Conservation (phyloP, 1,140 invertebrate genomes). For the Ephestia elutella region DNA sequence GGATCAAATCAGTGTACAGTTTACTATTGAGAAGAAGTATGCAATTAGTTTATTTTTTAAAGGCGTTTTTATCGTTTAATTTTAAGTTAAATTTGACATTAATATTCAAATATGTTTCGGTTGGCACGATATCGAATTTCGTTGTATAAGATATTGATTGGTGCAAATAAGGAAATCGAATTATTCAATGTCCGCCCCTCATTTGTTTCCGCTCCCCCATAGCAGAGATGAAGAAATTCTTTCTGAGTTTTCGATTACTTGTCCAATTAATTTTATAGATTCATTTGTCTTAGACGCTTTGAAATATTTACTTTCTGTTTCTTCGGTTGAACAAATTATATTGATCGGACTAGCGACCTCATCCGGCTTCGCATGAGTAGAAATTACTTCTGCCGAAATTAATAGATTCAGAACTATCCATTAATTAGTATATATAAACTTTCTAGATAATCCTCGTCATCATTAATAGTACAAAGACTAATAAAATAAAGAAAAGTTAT, state of each 20-base stretch:
- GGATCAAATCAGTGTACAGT: too few species aligned
- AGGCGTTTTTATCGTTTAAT: neutral
- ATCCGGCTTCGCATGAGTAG: neutral
- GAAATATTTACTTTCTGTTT: conserved; percentile 41
- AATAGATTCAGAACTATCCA: too few species aligned
- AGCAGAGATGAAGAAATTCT: conserved; percentile 73
- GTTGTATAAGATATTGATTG: conserved; percentile 68
- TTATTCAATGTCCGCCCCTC: conserved; percentile 73
- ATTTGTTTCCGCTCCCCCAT: conserved; percentile 69
- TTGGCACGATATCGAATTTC: conserved; percentile 49
- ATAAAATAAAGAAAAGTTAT: too few species aligned
- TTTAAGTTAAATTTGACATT: conserved; percentile 2
- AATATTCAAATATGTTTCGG: conserved; percentile 23
- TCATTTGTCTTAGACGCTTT: conserved; percentile 67
- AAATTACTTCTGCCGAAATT: too few species aligned
- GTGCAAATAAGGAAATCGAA: conserved; percentile 73
- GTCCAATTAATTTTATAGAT: conserved; percentile 75
- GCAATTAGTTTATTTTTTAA: too few species aligned
- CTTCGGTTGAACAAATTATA: conserved; percentile 13
- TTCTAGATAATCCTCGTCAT: too few species aligned
- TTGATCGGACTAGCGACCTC: neutral
- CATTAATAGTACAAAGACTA: too few species aligned
- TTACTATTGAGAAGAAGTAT: too few species aligned
- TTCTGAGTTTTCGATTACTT: conserved; percentile 74
- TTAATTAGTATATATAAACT: too few species aligned